These are phyloP conservation scores for Alethe diademata DNA, from an alignment of 2,113 vertebrate genomes.

Conservation along the genomic window DNA sequence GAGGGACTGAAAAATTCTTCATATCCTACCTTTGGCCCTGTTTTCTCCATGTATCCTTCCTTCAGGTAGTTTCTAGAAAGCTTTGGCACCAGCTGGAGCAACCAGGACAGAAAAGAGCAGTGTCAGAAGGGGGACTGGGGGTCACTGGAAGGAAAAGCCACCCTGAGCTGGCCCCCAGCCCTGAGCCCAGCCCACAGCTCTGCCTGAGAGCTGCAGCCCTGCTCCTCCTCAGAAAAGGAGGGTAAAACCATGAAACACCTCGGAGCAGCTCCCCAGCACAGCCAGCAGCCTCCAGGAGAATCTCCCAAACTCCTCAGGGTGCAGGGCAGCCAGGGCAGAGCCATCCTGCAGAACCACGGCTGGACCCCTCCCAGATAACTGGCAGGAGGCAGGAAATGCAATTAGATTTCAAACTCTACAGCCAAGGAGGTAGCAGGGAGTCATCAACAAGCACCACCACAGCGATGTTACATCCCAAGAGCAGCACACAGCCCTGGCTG, in stretches of 20 bases:
- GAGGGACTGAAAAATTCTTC: background rate
- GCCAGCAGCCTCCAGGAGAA: background rate
- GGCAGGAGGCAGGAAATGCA: background rate
- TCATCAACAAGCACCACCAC: background rate
- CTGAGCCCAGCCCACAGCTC: background rate
- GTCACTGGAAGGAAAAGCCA: background rate
- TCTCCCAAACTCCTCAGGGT: rapidly evolving
- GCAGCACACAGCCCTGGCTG: background rate
- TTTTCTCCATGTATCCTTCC: conserved; percentile 78
- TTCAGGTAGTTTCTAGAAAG: conserved; percentile 94
- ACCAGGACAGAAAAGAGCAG: background rate
- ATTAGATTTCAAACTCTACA: background rate
- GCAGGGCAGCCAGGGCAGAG: background rate
- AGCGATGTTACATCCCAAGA: background rate
- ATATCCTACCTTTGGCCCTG: conserved; percentile 88
- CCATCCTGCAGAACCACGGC: background rate
- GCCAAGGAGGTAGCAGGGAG: background rate
- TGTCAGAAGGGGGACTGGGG: background rate
- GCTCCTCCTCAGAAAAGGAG: background rate
- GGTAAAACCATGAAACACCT: background rate
- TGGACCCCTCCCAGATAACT: background rate
- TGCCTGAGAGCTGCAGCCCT: background rate
- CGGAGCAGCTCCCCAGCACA: background rate
- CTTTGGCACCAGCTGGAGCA: conserved; percentile 86
- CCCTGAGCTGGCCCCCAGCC: rapidly evolving